Conservation (phyloP, 2,888 invertebrate genomes). For the Dermolepida albohirtum region DNA sequence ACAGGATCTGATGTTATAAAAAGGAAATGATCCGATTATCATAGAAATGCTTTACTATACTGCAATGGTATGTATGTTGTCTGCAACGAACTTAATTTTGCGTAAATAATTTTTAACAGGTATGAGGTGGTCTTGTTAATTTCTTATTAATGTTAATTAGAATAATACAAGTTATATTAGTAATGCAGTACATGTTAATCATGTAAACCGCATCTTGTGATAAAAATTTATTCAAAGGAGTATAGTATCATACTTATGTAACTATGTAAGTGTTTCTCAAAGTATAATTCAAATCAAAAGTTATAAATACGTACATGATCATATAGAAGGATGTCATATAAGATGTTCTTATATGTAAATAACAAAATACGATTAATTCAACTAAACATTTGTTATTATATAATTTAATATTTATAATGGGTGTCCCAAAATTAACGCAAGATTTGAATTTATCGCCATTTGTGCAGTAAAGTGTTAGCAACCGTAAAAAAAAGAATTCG, state of each 20-base stretch:
- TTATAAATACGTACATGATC: not conserved
- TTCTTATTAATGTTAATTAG: constrained; percentile 21
- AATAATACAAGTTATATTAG: not conserved
- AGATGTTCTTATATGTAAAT: too few relatives aligned
- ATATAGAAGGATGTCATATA: too few relatives aligned
- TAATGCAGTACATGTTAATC: constrained; percentile 1
- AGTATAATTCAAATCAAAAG: not conserved
- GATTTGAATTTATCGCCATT: too few relatives aligned
- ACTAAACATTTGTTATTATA: too few relatives aligned
- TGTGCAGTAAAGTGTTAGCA: too few relatives aligned
- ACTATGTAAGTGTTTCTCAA: not conserved
- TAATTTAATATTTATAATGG: too few relatives aligned
- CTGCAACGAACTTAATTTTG: constrained; percentile 4
- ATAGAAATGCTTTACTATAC: not conserved
- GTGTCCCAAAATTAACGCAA: too few relatives aligned
- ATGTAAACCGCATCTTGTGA: not conserved
- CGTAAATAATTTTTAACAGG: constrained; percentile 26
- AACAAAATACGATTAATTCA: too few relatives aligned
- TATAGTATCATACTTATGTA: not conserved
- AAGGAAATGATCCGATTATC: constrained; percentile 24
- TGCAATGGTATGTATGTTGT: constrained; percentile 15
- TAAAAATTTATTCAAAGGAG: not conserved
- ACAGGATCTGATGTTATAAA: constrained; percentile 10
- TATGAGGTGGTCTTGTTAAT: constrained; percentile 19
- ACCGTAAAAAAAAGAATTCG: too few relatives aligned